These are phyloP conservation scores for Lumbricus terrestris DNA, from an alignment of 2,888 invertebrate species.

Conservation along the genomic window DNA sequence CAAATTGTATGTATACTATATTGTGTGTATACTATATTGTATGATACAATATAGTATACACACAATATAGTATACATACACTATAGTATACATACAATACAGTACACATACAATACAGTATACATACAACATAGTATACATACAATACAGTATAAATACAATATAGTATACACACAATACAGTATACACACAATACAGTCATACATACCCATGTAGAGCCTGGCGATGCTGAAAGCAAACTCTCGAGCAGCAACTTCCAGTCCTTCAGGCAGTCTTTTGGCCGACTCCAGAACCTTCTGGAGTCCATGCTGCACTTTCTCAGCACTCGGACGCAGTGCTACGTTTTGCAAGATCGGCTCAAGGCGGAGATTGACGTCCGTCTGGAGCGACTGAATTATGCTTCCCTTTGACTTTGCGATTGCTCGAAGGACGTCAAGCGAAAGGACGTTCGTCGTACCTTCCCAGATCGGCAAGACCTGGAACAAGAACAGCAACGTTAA, in stretches of 20 bases:
- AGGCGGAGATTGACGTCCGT: constrained; percentile 49
- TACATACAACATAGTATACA: too few relatives aligned
- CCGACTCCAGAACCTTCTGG: constrained; percentile 35
- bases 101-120: too few relatives aligned
- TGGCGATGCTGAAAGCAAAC: constrained; percentile 61
- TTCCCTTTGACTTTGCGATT: constrained; percentile 60
- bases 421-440: constrained; percentile 64
- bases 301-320: constrained; percentile 42
- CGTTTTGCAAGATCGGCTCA: constrained; percentile 24
- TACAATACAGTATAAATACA: too few relatives aligned
- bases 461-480: constrained; percentile 65
- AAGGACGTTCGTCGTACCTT: constrained; percentile 66
- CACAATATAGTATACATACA: too few relatives aligned
- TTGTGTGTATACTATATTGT: too few relatives aligned
- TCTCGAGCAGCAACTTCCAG: constrained; percentile 61
- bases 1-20: too few relatives aligned
- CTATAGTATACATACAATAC: too few relatives aligned
- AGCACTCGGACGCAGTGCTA: constrained; percentile 38
- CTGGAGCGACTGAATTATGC: constrained; percentile 55
- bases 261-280: constrained; percentile 42
- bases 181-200: too few relatives aligned
- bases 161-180: too few relatives aligned
- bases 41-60: too few relatives aligned
- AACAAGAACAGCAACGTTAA: background rate
- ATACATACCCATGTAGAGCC: constrained; percentile 54